Conservation (phyloP, 2,113 vertebrate genomes). For the Podarcis cretensis region DNA sequence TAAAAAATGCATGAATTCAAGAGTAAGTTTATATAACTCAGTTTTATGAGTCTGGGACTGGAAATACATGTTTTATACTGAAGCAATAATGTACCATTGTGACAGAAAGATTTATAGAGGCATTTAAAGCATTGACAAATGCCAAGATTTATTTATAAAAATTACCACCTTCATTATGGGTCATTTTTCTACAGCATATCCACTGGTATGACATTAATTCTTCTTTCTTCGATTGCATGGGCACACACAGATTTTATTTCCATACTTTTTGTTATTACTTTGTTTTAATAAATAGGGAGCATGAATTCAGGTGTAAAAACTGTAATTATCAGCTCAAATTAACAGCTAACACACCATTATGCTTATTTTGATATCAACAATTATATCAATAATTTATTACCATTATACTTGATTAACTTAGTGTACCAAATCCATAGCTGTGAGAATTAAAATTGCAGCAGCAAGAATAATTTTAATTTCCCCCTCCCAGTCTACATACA, state of each 20-base stretch:
- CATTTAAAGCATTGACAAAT: slow-evolving; percentile 12
- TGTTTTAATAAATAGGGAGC: neutral
- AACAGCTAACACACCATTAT: neutral
- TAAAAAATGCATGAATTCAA: neutral
- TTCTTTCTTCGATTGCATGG: neutral
- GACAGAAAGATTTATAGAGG: neutral
- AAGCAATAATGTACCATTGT: neutral
- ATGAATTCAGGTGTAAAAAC: slow-evolving; percentile 5
- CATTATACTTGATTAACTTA: slow-evolving; percentile 9
- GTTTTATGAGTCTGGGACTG: neutral
- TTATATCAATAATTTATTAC: slow-evolving; percentile 31
- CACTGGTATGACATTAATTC: neutral
- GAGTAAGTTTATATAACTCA: neutral
- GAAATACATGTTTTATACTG: slow-evolving; percentile 2
- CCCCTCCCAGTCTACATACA: neutral
- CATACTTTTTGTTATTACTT: slow-evolving; percentile 3
- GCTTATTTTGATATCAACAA: neutral
- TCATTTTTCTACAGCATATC: slow-evolving; percentile 5
- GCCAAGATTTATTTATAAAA: slow-evolving; percentile 22
- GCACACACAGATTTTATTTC: slow-evolving; percentile 1
- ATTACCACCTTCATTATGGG: slow-evolving; percentile 18
- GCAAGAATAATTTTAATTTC: neutral
- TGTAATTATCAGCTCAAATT: slow-evolving; percentile 3
- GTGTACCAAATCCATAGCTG: neutral
- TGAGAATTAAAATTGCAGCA: neutral